A percentile compares a stretch with the other conserved stretches of the same genome.
Conservation (phyloP, 2,113 vertebrate genomes). For the Todiramphus saurophagus region DNA sequence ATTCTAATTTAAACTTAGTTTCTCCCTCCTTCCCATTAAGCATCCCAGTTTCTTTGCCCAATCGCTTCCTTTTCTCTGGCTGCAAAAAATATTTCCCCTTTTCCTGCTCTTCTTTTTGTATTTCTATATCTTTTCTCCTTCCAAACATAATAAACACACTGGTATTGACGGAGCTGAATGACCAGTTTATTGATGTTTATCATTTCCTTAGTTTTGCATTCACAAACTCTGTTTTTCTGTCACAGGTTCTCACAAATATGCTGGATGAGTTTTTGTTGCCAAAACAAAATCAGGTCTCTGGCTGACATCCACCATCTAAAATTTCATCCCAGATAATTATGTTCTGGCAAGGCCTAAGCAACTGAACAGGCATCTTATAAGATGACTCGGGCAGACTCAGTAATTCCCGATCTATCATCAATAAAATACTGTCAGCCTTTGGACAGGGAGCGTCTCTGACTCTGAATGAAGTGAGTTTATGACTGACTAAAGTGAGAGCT, state of each 20-base stretch:
- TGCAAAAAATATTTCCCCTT: background rate
- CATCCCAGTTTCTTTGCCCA: background rate
- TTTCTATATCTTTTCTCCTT: background rate
- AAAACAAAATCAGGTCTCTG: background rate
- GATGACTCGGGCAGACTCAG: background rate
- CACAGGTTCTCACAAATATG: background rate
- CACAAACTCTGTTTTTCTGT: background rate
- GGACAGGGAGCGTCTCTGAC: background rate
- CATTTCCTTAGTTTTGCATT: slow-evolving; percentile 11
- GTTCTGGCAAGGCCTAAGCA: background rate
- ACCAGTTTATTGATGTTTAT: background rate
- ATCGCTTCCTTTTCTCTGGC: background rate
- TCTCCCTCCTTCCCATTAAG: background rate
- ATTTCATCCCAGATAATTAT: background rate
- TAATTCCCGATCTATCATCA: background rate
- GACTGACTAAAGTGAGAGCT: background rate
- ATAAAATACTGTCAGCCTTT: background rate
- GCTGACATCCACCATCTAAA: background rate
- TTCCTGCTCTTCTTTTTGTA: background rate
- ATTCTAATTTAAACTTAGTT: background rate
- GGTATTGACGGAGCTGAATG: background rate
- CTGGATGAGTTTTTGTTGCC: background rate
- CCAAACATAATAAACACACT: background rate
- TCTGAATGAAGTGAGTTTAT: background rate
- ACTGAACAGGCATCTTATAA: background rate